phyloP scores from a whole-genome alignment of 2,888 invertebrate species.

The Lasius fuliginosus region DNA sequence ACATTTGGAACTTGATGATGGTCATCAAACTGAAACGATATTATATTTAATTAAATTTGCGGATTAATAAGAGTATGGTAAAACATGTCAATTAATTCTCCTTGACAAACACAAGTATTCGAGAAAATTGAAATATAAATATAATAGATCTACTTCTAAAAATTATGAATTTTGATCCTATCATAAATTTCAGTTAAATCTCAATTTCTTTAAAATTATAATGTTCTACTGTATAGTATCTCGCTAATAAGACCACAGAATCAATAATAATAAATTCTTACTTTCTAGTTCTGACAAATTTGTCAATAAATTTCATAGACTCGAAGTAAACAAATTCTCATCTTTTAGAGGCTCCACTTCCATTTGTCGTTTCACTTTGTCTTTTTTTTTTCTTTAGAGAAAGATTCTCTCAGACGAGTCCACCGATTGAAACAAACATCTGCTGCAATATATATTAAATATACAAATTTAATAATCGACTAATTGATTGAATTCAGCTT shows the following conservation, averaged over 20 bases:
- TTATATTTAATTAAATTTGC: not conserved
- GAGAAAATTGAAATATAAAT: not conserved
- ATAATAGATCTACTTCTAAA: not conserved
- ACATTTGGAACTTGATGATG: not conserved
- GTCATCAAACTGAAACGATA: conserved; percentile 5
- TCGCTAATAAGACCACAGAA: not conserved
- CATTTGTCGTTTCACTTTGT: not conserved
- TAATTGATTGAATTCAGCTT: not conserved
- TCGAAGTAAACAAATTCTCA: conserved; percentile 14
- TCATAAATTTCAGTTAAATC: not conserved
- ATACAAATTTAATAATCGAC: not conserved
- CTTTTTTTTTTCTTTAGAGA: conserved; percentile 2
- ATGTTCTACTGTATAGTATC: not conserved
- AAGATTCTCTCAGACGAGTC: not conserved
- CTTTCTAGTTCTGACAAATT: conserved; percentile 8
- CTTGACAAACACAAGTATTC: not conserved
- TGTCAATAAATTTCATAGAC: conserved; percentile 6
- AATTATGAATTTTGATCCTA: not conserved
- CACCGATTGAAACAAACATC: conserved; percentile 2
- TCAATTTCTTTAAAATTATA: not conserved
- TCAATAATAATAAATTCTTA: conserved; percentile 1
- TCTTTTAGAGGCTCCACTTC: not conserved
- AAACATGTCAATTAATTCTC: not conserved
- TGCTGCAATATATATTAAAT: conserved; percentile 10
- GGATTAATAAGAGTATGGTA: not conserved